Evolutionary conservation across 2,888 invertebrate species (phyloP), one percentile per base, ranked within the genome.

Genomic region (Phlogophora meticulosa): DNA sequence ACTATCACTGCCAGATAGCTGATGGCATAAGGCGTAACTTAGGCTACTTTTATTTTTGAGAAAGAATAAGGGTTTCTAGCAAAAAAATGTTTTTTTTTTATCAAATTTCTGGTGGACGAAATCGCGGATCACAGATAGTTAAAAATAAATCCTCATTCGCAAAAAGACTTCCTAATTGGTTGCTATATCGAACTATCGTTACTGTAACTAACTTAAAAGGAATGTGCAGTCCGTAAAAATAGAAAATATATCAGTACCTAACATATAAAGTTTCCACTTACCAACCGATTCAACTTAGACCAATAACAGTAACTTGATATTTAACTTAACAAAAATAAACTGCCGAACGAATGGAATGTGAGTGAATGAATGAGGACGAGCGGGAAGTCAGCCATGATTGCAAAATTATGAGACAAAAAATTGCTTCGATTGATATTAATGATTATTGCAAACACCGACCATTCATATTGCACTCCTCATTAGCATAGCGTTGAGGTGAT

Each of bases 271-370:
- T 75, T 51, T 42, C 59, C 76, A 56, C 36, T 68, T 45, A 22
- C n/a, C 5, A 22, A 59, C 69, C 55, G 49, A 76, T 72, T 75
- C 68, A 72, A 51, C 60, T 69, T 36, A 2, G 13, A 52, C 7
- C 32, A 36, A 72, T 69, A 72, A 75, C 76, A 46, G 72, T 76
- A 56, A 72, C 69, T 52, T 43, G 60, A 76, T 68, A 60, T 49
- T 48, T 34, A 43, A 40, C 11, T 55, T 55, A 72, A 68, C 76
- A 51, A 32, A 49, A 60, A 65, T 72, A 77, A 51, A 75, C 57
- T 11, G 32, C 9, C 15, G 51, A 57, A 67, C 42, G 36, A 51
- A 42, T 46, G 34, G 40, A 53, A 46, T 45, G 56, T 15, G 34
- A 72, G n/a, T 42, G 45, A 34, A 13, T 13, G 45, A 48, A 48